These are phyloP conservation scores for Pedetes capensis DNA, from an alignment of 2,113 vertebrate genomes.

Conservation along the genomic window DNA sequence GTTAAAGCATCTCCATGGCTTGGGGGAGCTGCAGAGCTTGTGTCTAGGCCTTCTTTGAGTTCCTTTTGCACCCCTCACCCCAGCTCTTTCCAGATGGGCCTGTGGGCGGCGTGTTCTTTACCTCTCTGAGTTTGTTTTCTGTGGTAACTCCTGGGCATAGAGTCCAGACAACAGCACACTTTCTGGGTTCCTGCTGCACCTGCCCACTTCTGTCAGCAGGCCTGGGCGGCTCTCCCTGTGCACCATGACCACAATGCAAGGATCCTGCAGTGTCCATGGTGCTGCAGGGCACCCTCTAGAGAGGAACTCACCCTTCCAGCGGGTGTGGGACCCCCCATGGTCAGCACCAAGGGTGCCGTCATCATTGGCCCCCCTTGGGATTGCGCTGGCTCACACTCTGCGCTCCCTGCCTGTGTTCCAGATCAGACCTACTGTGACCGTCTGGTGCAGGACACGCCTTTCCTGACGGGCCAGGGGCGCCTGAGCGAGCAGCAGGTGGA, in stretches of 20 bases:
- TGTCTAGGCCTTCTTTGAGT: background rate
- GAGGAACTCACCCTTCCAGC: background rate
- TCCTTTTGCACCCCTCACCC: background rate
- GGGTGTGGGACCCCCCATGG: too few relatives aligned
- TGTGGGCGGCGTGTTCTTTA: background rate
- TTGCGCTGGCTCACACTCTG: background rate
- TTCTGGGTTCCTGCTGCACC: background rate
- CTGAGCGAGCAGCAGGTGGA: slow-evolving; percentile 93
- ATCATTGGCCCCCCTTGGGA: background rate
- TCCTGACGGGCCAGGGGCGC: slow-evolving; percentile 86
- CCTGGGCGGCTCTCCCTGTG: background rate
- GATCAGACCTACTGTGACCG: slow-evolving; percentile 89
- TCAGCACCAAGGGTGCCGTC: background rate
- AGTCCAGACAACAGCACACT: background rate
- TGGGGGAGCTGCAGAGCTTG: background rate
- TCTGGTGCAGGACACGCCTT: slow-evolving; percentile 89
- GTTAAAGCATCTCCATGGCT: background rate
- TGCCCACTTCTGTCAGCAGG: accelerated
- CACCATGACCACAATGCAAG: accelerated
- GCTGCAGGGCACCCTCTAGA: background rate
- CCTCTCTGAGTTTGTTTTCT: background rate
- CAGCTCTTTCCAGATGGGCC: background rate
- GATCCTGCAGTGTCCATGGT: too few relatives aligned
- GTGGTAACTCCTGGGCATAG: background rate
- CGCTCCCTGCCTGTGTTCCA: slow-evolving; percentile 65